Base-by-base conservation (phyloP, 2,113 vertebrate genomes). In the Garra rufa region DNA sequence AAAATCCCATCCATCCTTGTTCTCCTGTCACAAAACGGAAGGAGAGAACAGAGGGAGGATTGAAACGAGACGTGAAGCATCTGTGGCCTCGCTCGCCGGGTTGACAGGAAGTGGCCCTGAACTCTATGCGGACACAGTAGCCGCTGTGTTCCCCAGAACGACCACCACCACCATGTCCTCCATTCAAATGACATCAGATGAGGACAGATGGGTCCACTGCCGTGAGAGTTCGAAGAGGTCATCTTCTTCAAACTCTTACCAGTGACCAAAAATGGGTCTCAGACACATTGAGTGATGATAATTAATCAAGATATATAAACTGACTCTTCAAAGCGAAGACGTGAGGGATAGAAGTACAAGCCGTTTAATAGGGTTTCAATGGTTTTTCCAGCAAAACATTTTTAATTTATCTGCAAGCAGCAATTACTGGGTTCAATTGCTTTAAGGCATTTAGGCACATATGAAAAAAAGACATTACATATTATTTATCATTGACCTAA, bases 61-160 rank as follows among this genome's bases (percentile, higher is more conserved):
- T 94, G 91, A 94, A 92, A 34, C 57, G 90, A 82, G 91, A 92
- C 90, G 91, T 87, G 83, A 91, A 93, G 92, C 91, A 90, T 91
- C 89, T 91, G 92, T 92, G 92, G 91, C 76, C 76, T 55, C 17
- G 85, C 92, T 91, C 91, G 86, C 83, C n/a, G 46, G 75, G 85
- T 91, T 85, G 88, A 92, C 92, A 93, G 94, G 94, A 94, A 94
- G 92, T 92, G 87, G 89, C 81, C 59, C 43, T 74, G 85, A 91
- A 92, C 90, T 91, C 89, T 69, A 87, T 84, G 76, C 87, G 88
- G 89, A 91, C 41, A 95, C 93, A 94, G 92, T 88, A 85, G 81
- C 86, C 86, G 83, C 88, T 93, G 93, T 95, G 94, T 95, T 89
- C 83, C 83, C 87, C 88, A 83, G 75, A 69, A 89, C 89, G 89